Percentiles rank a stretch among this genome's conserved stretches.
These are phyloP conservation scores for Stenotaenia linearis DNA, from an alignment of 2,888 invertebrate genomes.

Conservation along the genomic window DNA sequence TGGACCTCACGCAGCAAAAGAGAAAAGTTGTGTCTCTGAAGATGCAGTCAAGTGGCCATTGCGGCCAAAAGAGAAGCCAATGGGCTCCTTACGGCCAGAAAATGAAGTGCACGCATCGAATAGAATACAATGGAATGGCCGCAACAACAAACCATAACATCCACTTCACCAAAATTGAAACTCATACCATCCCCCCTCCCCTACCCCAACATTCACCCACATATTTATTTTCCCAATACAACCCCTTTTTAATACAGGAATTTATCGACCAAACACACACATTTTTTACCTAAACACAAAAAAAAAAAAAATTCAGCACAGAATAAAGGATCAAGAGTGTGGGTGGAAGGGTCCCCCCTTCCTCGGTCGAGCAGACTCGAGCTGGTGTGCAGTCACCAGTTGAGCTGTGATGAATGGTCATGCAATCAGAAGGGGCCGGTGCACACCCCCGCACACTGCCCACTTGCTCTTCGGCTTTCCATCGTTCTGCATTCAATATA, in stretches of 20 bases:
- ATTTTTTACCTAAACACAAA: background rate
- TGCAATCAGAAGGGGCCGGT: constrained; percentile 29
- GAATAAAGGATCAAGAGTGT: background rate
- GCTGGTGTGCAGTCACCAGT: constrained; percentile 15
- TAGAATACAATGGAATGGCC: background rate
- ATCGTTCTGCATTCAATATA: constrained; percentile 28
- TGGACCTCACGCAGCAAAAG: background rate
- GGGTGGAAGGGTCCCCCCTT: background rate
- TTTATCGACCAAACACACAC: background rate
- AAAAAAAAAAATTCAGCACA: background rate
- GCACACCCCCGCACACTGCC: background rate
- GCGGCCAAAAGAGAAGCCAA: background rate
- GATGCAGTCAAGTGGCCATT: constrained; percentile 9
- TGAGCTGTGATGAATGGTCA: constrained; percentile 28
- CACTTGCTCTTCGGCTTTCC: constrained; percentile 3
- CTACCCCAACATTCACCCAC: background rate
- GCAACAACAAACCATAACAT: background rate
- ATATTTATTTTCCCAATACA: background rate
- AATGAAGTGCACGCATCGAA: background rate
- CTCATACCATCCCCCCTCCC: background rate
- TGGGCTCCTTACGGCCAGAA: background rate
- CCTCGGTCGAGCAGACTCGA: background rate
- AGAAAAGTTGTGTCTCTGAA: background rate
- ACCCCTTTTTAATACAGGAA: background rate
- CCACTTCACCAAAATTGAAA: background rate